These are phyloP conservation scores for Brachyistius frenatus DNA, from an alignment of 2,113 vertebrate species.

Conservation along the genomic window DNA sequence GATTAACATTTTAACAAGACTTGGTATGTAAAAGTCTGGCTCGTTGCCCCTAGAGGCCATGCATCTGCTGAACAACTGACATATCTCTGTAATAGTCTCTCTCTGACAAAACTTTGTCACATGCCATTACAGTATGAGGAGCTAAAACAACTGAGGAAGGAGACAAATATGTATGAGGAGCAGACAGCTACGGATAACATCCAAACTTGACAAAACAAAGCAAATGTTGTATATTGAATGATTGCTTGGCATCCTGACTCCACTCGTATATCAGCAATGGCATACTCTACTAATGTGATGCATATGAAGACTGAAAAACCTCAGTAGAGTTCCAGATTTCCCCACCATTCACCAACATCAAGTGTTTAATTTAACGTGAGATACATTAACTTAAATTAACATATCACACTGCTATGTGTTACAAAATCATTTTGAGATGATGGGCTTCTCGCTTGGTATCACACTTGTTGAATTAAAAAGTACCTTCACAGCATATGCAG, in stretches of 20 bases:
- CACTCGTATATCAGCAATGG: background rate
- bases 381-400: slow-evolving; percentile 8
- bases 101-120: slow-evolving; percentile 75
- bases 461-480: slow-evolving; percentile 16
- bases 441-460: background rate
- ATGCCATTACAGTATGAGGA: slow-evolving; percentile 4
- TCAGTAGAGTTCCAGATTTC: background rate
- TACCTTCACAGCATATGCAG: background rate
- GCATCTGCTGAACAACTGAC: background rate
- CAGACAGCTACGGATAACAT: background rate
- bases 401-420: background rate
- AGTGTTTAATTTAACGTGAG: background rate
- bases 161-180: slow-evolving; percentile 4
- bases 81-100: background rate
- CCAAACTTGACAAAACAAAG: slow-evolving; percentile 2
- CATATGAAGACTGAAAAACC: background rate
- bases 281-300: background rate
- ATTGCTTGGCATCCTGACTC: background rate
- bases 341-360: background rate
- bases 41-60: slow-evolving; percentile 37
- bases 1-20: slow-evolving; percentile 88
- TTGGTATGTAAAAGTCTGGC: background rate
- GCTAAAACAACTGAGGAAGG: background rate
- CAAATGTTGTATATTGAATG: background rate
- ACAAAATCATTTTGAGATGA: background rate